A percentile compares a stretch with the other conserved stretches of the same genome.
These are phyloP conservation scores for Oryzias dopingdopingensis DNA, from an alignment of 2,797 vertebrate species.

Conservation along the genomic window DNA sequence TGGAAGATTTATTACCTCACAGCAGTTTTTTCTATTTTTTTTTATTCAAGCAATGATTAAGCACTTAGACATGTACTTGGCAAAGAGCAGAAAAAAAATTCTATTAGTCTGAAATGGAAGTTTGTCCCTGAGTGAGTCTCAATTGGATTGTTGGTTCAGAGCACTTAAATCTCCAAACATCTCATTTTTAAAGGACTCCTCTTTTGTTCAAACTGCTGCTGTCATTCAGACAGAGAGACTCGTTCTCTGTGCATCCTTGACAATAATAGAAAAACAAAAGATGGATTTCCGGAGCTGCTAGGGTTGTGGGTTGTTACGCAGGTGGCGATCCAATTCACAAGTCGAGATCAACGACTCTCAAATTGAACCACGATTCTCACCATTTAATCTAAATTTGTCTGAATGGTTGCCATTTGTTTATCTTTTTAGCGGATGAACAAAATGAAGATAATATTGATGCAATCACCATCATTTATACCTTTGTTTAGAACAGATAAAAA, in stretches of 20 bases:
- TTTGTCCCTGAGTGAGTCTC: not conserved
- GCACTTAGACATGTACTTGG: not conserved
- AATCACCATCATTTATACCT: no score
- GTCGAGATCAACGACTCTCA: no score
- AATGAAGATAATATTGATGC: no score
- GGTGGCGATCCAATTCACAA: no score
- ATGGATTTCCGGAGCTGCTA: conserved; percentile 31
- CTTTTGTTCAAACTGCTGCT: conserved; percentile 32
- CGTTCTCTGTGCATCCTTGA: conserved; percentile 27
- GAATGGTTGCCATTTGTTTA: no score
- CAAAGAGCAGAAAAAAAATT: not conserved
- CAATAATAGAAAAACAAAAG: conserved; percentile 49
- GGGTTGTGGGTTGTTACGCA: not conserved
- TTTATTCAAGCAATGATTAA: not conserved
- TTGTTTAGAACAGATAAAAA: no score
- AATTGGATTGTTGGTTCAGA: not conserved
- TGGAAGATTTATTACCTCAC: no score
- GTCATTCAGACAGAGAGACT: conserved; percentile 46
- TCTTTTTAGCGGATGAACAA: no score
- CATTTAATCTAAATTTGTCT: no score
- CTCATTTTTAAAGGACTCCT: conserved; percentile 18
- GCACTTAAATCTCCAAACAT: conserved; percentile 11
- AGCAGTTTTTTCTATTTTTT: not conserved
- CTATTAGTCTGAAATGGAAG: not conserved
- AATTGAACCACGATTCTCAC: no score